Evolutionary conservation across 2,113 vertebrate species (phyloP), one percentile per base, ranked within the genome.

Genomic region (Philantomba maxwellii): DNA sequence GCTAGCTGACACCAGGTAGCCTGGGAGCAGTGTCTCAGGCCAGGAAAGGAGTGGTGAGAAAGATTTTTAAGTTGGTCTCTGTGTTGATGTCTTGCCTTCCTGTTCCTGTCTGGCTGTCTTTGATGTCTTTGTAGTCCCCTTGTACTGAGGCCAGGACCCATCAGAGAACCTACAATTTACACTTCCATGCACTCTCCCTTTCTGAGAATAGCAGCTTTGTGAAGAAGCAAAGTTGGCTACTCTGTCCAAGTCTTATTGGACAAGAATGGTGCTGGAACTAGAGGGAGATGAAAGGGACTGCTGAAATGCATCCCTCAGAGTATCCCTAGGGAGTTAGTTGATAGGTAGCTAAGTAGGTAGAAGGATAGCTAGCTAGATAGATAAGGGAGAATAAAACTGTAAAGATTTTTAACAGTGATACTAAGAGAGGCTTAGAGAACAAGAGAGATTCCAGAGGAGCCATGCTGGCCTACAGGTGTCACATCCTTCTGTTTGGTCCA

Each of bases 381-480:
- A 17, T 26, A 25, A 83, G n/a, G 51, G 33, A 49, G 12, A 49
- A 70, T 73, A 60, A 86, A 30, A 23, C 4, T 15, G 2, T 36
- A 6, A 23, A 15, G 17, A 43, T 75, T 55, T 55, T 64, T 26
- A 43, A 17, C 12, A 87, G 53, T 23, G 13, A 47, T 30, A 47
- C 25, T 10, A 19, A 82, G 58, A 58, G 10, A 87, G 21, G 45
- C 7, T 55, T 58, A 64, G 77, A 55, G 36, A 21, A 1, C 15
- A 14, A 43, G 33, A 49, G 28, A n/a, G 62, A 60, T 4, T 1
- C 4, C 0, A 1, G 75, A 57, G 26, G 60, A 64, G 26, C 7
- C 23, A 12, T 2, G 13, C 43, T 10, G 45, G 25, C 58, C 60
- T 58, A 10, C 6, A 10, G 6, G 45, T 0, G 0, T 36, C 13